Base-by-base conservation (phyloP, 92 coral and sea anemone species). In the Galaxea fascicularis region DNA sequence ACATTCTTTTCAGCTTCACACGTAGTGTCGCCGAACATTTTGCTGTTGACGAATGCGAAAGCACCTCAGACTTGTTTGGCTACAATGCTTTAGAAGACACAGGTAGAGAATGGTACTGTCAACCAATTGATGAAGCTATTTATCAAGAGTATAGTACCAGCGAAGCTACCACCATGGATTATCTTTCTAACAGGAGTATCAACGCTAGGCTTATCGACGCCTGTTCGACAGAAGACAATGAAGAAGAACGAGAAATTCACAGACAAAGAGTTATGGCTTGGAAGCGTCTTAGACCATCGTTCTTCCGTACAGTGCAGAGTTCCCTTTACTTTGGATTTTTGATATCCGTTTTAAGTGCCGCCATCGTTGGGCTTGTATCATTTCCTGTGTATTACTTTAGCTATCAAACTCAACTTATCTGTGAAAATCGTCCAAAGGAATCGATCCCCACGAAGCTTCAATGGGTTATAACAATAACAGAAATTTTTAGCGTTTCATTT, bases 191-290 rank as follows among this genome's bases (percentile, higher is more conserved):
- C 14, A 22, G 49, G 28, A 17, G 10, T 26, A 10, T 15, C 29
- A 14, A 31, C 28, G 71, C 46, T n/a, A 17, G 26, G 15, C 28
- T 39, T 41, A 70, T 21, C 20, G 29, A 70, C 57, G 75, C 57
- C 1, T 39, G 53, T n/a, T 70, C 30, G 56, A 21, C 29, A 26
- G 68, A 63, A 10, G 68, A 63, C 21, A 0, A 24, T 10, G 68
- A 63, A 25, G 35, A 63, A 26, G 11, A 1, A 26, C n/a, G 30
- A 20, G 80, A 75, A 28, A 4, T 2, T 11, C 20, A 24, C 29
- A 51, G n/a, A n/a, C 35, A 63, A 44, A 47, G 62, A 78, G 82
- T 44, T 27, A 78, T 78, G 82, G 73, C 71, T 63, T 78, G 82
- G 82, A 78, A 78, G 45, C 70, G 24, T 0, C 58, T 78, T 9